Percentiles rank a stretch among this genome's conserved stretches.
Conservation (phyloP, 2,888 invertebrate species). For the Sturmia bella region DNA sequence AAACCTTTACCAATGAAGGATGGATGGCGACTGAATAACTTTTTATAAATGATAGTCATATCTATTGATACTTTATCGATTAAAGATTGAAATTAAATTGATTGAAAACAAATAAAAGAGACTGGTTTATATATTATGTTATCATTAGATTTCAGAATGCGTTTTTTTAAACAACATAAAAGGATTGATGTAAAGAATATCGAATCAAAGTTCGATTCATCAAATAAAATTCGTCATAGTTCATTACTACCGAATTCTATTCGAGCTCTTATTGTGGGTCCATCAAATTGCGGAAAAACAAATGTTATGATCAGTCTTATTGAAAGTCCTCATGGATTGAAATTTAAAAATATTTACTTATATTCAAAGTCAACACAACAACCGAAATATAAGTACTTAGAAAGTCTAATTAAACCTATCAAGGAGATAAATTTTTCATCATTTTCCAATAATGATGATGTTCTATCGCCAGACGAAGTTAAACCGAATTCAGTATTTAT, state of each 20-base stretch:
- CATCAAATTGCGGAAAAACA: constrained; percentile 6
- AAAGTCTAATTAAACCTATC: background rate
- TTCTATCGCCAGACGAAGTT: constrained; percentile 64
- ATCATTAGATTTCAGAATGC: constrained; percentile 21
- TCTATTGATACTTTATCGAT: constrained; percentile 14
- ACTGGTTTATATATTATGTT: constrained; percentile 17
- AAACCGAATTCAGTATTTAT: constrained; percentile 70
- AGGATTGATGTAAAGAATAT: constrained; percentile 9
- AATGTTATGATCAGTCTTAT: constrained; percentile 1
- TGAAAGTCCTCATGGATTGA: background rate
- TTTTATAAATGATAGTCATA: constrained; percentile 16
- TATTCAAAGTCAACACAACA: constrained; percentile 9
- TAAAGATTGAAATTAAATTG: constrained; percentile 7
- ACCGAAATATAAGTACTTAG: background rate
- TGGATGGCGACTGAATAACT: constrained; percentile 1
- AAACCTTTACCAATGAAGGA: constrained; percentile 7
- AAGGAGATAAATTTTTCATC: constrained; percentile 2
- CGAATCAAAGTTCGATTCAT: constrained; percentile 7
- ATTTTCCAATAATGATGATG: constrained; percentile 31
- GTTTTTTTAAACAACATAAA: constrained; percentile 19
- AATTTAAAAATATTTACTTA: too few species aligned
- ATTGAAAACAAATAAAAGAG: constrained; percentile 5
- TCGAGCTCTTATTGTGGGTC: constrained; percentile 9
- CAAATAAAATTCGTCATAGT: background rate
- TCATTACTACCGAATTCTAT: background rate